A percentile compares a stretch with the other conserved stretches of the same genome.
These are phyloP conservation scores for Aleadryas rufinucha DNA, from an alignment of 2,113 vertebrate genomes.

Conservation along the genomic window DNA sequence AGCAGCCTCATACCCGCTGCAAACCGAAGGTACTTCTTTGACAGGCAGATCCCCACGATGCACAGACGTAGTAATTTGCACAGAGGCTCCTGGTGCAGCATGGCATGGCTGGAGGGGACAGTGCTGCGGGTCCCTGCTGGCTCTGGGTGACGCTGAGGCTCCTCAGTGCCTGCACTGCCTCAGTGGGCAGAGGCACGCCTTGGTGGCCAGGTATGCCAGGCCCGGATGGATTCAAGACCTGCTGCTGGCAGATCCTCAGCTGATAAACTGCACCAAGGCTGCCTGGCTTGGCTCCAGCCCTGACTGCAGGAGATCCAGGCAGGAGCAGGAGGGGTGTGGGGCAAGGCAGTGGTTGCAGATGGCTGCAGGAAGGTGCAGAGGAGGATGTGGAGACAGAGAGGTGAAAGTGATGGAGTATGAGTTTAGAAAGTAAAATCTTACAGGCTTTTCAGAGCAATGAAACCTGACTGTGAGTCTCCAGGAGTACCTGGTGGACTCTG, in stretches of 20 bases:
- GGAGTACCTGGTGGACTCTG: background rate
- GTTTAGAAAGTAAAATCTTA: background rate
- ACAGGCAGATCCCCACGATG: background rate
- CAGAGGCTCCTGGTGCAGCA: background rate
- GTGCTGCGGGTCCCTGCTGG: accelerated
- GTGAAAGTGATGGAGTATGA: background rate
- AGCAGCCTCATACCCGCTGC: background rate
- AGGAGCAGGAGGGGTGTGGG: background rate
- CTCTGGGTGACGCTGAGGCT: background rate
- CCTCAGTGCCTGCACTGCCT: background rate
- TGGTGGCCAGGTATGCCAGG: accelerated
- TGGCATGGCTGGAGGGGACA: background rate
- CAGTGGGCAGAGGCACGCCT: background rate
- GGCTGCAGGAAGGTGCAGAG: background rate
- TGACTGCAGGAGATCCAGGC: background rate
- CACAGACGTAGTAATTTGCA: accelerated
- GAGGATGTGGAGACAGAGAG: background rate
- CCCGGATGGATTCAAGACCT: accelerated
- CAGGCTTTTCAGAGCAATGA: background rate
- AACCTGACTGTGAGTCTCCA: accelerated
- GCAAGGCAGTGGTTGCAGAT: background rate
- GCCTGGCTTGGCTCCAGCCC: background rate
- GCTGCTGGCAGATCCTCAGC: background rate
- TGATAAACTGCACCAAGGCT: background rate
- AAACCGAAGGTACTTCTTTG: background rate